These are phyloP conservation scores for Atrichornis clamosus DNA, from an alignment of 2,113 vertebrate species.

Conservation along the genomic window DNA sequence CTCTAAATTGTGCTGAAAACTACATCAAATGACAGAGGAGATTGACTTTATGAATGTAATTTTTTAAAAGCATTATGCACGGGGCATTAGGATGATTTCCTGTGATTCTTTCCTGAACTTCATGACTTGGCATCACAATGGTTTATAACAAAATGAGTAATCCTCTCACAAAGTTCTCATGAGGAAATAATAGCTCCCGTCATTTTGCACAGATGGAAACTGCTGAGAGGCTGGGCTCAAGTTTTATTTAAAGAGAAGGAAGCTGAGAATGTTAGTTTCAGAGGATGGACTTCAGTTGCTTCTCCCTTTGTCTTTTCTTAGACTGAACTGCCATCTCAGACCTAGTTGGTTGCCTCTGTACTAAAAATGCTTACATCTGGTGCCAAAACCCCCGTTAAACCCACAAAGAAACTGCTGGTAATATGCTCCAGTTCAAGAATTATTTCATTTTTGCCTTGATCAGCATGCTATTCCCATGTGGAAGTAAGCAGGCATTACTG, in stretches of 20 bases:
- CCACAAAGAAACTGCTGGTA: background rate
- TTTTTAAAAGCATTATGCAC: background rate
- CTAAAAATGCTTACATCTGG: background rate
- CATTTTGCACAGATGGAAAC: background rate
- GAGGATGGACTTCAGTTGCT: background rate
- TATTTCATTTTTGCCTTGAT: background rate
- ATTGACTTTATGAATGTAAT: background rate
- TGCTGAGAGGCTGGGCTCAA: background rate
- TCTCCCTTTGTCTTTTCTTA: background rate
- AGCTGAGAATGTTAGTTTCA: background rate
- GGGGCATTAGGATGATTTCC: background rate
- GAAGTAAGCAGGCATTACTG: background rate
- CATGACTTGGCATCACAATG: background rate
- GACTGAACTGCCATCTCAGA: background rate
- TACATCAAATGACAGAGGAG: background rate
- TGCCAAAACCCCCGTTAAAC: background rate
- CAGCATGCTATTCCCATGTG: rapidly evolving
- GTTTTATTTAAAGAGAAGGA: background rate
- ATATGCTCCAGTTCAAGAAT: background rate
- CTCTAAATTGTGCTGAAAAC: background rate
- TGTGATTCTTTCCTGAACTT: background rate
- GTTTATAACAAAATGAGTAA: background rate
- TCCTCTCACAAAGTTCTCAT: background rate
- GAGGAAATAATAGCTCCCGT: background rate
- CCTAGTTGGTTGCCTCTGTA: background rate